Percentiles rank a stretch among this genome's conserved stretches.
Evolutionary conservation across 2,113 vertebrate genomes (phyloP).

Genomic region (Ceyx cyanopectus): DNA sequence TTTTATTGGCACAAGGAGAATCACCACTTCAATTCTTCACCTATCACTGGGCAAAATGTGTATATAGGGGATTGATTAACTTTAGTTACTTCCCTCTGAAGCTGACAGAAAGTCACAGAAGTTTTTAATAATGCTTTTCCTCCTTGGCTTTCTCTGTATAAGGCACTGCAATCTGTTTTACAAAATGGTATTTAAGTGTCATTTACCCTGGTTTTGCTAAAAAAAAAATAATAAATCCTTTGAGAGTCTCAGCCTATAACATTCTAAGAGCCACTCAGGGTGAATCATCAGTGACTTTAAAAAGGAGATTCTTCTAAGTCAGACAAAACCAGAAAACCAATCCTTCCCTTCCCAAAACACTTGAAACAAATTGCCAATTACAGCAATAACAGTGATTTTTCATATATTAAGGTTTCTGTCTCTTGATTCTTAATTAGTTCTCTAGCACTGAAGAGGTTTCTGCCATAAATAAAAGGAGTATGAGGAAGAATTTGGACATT

Average conservation of each 20-base stretch:
- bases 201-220: neutral
- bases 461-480: neutral
- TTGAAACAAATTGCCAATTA: conserved; percentile 41
- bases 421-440: conserved; percentile 38
- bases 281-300: neutral
- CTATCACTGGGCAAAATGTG: neutral
- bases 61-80: neutral
- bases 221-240: neutral
- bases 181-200: neutral
- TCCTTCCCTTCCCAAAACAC: conserved; percentile 23
- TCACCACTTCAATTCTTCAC: neutral
- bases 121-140: neutral
- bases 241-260: neutral
- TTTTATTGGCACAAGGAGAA: neutral
- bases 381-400: conserved; percentile 27
- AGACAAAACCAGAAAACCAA: conserved; percentile 15
- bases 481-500: neutral
- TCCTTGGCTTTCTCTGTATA: conserved; percentile 4
- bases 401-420: conserved; percentile 19
- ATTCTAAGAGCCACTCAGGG: neutral
- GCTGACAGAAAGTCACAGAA: neutral
- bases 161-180: neutral
- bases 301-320: conserved; percentile 1
- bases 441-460: conserved; percentile 22
- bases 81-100: neutral